Percentiles rank a stretch among this genome's conserved stretches.
Evolutionary conservation across 2,113 vertebrate species (phyloP).

Genomic region (Gambusia affinis): DNA sequence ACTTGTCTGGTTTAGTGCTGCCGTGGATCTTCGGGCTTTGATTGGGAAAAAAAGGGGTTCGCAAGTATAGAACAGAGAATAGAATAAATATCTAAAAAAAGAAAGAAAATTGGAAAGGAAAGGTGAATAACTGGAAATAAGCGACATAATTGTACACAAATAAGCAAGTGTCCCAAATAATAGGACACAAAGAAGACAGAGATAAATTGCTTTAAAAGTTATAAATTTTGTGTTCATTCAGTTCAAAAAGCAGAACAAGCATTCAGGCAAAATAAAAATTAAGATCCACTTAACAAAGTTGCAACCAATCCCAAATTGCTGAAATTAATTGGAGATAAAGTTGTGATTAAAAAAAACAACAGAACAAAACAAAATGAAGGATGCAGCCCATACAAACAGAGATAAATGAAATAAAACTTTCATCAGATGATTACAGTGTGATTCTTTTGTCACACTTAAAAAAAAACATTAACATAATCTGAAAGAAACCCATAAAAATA

Average conservation of each 20-base stretch:
- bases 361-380: too few relatives aligned
- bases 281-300: background rate
- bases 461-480: background rate
- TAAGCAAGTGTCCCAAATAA: background rate
- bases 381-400: background rate
- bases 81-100: conserved; percentile 40
- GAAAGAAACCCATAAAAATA: background rate
- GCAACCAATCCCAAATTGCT: too few relatives aligned
- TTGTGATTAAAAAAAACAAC: too few relatives aligned
- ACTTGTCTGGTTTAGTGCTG: conserved; percentile 30
- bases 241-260: background rate
- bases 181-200: background rate
- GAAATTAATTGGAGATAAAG: too few relatives aligned
- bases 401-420: background rate
- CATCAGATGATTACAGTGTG: background rate
- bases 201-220: background rate
- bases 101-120: background rate
- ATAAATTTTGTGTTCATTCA: background rate
- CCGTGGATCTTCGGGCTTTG: conserved; percentile 40
- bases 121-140: background rate
- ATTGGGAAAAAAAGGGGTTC: conserved; percentile 34
- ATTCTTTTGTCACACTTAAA: background rate
- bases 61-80: conserved; percentile 9
- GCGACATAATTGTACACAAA: background rate
- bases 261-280: background rate